Conservation (phyloP, 2,797 vertebrate genomes). For the Okamejei kenojei region DNA sequence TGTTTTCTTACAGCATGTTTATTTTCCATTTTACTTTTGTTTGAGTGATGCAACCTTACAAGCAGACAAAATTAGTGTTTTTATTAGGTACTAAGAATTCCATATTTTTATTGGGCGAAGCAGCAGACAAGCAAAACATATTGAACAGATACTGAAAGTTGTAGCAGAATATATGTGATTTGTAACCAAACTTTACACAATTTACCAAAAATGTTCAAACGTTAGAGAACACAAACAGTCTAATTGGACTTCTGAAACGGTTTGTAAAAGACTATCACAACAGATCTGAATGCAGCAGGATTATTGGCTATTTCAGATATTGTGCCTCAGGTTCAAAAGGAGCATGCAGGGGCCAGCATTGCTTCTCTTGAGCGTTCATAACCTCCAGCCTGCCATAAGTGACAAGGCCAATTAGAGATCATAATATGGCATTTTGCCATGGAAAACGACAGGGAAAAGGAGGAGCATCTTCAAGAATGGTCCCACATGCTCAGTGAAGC, state of each 20-base stretch:
- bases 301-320: background rate
- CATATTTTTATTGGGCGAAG: background rate
- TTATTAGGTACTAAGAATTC: background rate
- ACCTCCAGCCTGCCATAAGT: background rate
- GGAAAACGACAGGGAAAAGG: background rate
- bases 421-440: background rate
- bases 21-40: background rate
- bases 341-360: background rate
- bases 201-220: background rate
- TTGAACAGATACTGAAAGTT: background rate
- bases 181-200: background rate
- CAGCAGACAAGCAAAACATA: background rate
- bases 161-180: background rate
- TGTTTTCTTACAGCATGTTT: background rate
- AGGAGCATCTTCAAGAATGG: background rate
- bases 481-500: background rate
- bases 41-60: background rate
- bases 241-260: background rate
- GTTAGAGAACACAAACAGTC: background rate
- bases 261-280: background rate
- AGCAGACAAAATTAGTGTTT: background rate
- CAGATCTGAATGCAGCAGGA: background rate
- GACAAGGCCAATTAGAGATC: background rate
- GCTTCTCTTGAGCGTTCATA: background rate
- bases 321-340: background rate